phyloP scores from a whole-genome alignment of 2,797 vertebrate genomes.

The Schizopygopsis malacanthus region DNA sequence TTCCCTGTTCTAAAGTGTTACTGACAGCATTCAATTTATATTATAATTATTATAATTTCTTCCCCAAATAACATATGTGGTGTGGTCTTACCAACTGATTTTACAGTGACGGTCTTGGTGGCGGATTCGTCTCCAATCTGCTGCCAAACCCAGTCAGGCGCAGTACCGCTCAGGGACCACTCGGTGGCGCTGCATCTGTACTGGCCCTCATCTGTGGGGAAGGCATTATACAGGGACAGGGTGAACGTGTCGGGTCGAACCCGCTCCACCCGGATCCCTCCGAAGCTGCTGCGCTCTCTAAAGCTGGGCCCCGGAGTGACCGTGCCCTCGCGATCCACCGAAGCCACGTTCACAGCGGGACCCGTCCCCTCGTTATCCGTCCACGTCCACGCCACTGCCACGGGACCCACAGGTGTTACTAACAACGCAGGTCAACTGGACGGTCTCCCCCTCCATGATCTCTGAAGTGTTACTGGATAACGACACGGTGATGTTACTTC shows the following conservation, averaged over 20 bases:
- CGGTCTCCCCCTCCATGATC: slow-evolving; percentile 88
- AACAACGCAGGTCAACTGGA: slow-evolving; percentile 87
- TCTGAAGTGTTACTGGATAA: slow-evolving; percentile 86
- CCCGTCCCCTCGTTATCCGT: slow-evolving; percentile 79
- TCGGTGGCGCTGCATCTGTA: slow-evolving; percentile 82
- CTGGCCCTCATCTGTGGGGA: slow-evolving; percentile 75
- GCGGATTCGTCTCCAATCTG: slow-evolving; percentile 86
- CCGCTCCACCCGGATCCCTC: slow-evolving; percentile 77
- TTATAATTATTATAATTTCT: not conserved
- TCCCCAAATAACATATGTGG: not conserved
- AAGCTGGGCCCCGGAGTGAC: slow-evolving; percentile 74
- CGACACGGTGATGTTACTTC: slow-evolving; percentile 92
- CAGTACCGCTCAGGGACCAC: slow-evolving; percentile 73
- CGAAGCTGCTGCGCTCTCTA: slow-evolving; percentile 63
- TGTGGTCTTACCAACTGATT: slow-evolving; percentile 84
- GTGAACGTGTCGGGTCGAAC: slow-evolving; percentile 71
- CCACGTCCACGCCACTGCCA: slow-evolving; percentile 90
- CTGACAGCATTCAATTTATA: too few relatives aligned
- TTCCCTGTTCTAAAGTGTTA: too few relatives aligned
- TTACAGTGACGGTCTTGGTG: slow-evolving; percentile 82
- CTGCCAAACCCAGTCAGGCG: slow-evolving; percentile 87
- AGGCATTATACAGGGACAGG: slow-evolving; percentile 78
- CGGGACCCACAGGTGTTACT: slow-evolving; percentile 78
- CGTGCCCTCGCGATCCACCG: slow-evolving; percentile 84
- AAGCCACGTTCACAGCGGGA: slow-evolving; percentile 82